Conservation (phyloP, 1,140 invertebrate genomes). For the Drosophila serrata region DNA sequence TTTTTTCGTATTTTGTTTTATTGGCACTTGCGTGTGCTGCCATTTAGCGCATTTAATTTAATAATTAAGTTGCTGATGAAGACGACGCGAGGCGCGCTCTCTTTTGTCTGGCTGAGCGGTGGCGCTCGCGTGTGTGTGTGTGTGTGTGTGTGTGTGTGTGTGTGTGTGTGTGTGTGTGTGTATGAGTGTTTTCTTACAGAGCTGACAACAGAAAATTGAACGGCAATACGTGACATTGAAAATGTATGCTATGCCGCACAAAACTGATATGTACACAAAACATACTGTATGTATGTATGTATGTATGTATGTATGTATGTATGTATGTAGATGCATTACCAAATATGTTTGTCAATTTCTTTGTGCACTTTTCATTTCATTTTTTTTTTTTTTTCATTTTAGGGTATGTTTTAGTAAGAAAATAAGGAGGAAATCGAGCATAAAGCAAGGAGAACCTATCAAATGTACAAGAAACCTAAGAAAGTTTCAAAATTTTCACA, state of each 20-base stretch:
- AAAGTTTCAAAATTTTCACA: neutral
- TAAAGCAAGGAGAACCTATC: neutral
- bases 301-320: neutral
- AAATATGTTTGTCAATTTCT: neutral
- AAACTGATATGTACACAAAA: constrained; percentile 23
- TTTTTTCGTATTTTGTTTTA: constrained; percentile 69
- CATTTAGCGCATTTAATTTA: constrained; percentile 84
- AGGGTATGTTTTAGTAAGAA: neutral
- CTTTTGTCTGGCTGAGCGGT: neutral
- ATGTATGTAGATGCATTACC: neutral
- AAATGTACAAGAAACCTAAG: neutral
- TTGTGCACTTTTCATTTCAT: neutral
- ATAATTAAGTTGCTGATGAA: constrained; percentile 81
- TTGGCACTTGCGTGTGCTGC: constrained; percentile 80
- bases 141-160: neutral
- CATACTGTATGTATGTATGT: neutral
- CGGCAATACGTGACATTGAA: constrained; percentile 59
- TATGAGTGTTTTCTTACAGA: constrained; percentile 10
- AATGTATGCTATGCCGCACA: constrained; percentile 48
- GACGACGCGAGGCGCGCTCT: constrained; percentile 55
- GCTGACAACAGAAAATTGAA: constrained; percentile 48
- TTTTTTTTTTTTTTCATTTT: neutral
- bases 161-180: constrained; percentile 9
- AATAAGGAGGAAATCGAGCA: neutral
- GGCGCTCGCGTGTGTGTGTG: neutral